A percentile compares a stretch with the other conserved stretches of the same genome.
phyloP scores from a whole-genome alignment of 1,140 invertebrate genomes.

The fruit fly (Drosophila melanogaster) region Release_6_plus_ISO1_MT NT_033779.5:12759501-12760000 shows the following conservation, averaged over 20 bases:
- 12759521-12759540: too few species aligned
- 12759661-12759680: neutral
- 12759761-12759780: conserved; percentile 29
- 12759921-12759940: conserved; percentile 11
- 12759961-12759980: conserved; percentile 8
- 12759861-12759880: conserved; percentile 76
- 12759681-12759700: conserved; percentile 6
- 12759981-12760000: conserved; percentile 75
- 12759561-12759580: too few species aligned
- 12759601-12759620: neutral
- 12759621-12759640: conserved; percentile 25
- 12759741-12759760: conserved; percentile 30
- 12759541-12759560: too few species aligned
- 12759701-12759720: conserved; percentile 25
- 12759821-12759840: conserved; percentile 82
- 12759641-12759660: neutral
- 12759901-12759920: conserved; percentile 6
- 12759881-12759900: conserved; percentile 72
- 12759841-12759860: conserved; percentile 83
- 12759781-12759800: conserved; percentile 70
- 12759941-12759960: neutral
- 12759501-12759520: too few species aligned
- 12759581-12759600: neutral
- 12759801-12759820: conserved; percentile 75
- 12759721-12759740: conserved; percentile 57